A percentile compares a stretch with the other conserved stretches of the same genome.
These are phyloP conservation scores for Xerus rutilus DNA, from an alignment of 2,797 vertebrate genomes.

Conservation along the genomic window DNA sequence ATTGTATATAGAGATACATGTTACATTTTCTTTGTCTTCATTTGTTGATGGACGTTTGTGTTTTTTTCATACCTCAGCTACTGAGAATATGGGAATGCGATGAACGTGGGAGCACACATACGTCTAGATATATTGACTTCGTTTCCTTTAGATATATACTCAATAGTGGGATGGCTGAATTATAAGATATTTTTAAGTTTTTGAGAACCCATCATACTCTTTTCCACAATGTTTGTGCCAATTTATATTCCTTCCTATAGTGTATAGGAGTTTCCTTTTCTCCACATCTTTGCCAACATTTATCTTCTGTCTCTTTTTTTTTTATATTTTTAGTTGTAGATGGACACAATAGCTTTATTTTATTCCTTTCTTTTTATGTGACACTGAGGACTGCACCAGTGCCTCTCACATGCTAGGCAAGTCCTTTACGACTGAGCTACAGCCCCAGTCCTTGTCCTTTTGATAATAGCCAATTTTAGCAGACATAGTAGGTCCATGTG, in stretches of 20 bases:
- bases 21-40: background rate
- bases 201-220: background rate
- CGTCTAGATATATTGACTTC: background rate
- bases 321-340: too few species aligned
- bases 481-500: background rate
- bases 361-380: too few species aligned
- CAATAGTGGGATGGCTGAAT: background rate
- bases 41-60: background rate
- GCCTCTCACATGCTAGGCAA: too few species aligned
- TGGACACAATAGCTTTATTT: too few species aligned
- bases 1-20: background rate
- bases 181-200: background rate
- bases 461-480: background rate
- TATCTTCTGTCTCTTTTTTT: background rate
- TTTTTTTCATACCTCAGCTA: background rate
- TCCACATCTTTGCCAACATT: background rate
- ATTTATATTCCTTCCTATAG: background rate
- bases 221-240: background rate
- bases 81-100: background rate
- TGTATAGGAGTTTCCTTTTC: background rate
- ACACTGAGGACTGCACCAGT: too few species aligned
- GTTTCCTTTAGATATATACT: background rate
- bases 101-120: background rate
- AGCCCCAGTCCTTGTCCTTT: background rate
- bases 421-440: too few species aligned